These are phyloP conservation scores for Pelmatolapia mariae DNA, from an alignment of 2,113 vertebrate species.

Conservation along the genomic window DNA sequence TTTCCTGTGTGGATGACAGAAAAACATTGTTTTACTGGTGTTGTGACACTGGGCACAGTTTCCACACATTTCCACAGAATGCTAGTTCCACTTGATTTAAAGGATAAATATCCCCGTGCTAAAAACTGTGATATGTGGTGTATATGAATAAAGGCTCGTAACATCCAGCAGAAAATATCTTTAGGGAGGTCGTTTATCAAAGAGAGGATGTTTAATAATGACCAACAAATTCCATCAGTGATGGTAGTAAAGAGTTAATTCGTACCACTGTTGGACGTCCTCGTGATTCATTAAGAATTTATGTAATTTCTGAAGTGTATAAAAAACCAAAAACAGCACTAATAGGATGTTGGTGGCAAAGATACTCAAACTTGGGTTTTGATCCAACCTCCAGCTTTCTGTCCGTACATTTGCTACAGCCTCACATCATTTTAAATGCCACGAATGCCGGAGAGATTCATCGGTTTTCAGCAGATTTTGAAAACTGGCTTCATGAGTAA, in stretches of 20 bases:
- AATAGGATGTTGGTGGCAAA: background rate
- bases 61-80: background rate
- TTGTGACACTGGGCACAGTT: background rate
- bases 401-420: accelerated
- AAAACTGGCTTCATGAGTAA: background rate
- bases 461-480: background rate
- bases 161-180: background rate
- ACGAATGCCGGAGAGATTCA: background rate
- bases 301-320: background rate
- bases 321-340: background rate
- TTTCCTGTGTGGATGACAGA: background rate
- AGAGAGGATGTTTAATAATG: background rate
- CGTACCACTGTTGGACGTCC: background rate
- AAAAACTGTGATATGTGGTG: background rate
- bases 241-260: background rate
- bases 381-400: background rate
- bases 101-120: background rate
- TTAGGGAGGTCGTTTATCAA: background rate
- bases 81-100: background rate
- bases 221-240: background rate
- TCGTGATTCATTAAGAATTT: background rate
- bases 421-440: background rate
- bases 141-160: background rate
- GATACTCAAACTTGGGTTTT: background rate
- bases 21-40: background rate